These are phyloP conservation scores for Trachymyrmex septentrionalis DNA, from an alignment of 1,140 invertebrate species.

Conservation along the genomic window DNA sequence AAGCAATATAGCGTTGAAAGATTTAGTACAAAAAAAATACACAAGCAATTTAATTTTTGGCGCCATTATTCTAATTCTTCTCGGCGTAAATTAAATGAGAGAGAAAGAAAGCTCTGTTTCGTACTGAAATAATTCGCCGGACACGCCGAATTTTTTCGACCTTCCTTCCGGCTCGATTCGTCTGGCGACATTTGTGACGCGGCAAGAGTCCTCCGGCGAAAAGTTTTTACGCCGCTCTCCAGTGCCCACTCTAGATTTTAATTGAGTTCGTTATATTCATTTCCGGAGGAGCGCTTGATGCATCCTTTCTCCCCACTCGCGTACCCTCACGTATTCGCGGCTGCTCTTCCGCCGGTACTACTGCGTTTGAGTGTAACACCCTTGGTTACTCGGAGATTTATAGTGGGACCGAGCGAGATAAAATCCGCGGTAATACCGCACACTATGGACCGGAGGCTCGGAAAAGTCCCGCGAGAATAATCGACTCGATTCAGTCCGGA, in stretches of 20 bases:
- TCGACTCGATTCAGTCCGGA: conserved; percentile 28
- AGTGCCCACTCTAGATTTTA: conserved; percentile 66
- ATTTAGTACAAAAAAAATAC: not conserved
- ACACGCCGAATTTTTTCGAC: conserved; percentile 45
- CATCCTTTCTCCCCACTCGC: conserved; percentile 7
- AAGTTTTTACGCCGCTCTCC: conserved; percentile 62
- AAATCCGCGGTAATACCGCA: conserved; percentile 68
- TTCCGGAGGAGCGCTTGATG: conserved; percentile 58
- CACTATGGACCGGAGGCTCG: conserved; percentile 23
- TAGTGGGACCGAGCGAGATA: conserved; percentile 66
- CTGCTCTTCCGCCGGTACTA: conserved; percentile 35
- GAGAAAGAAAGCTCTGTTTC: conserved; percentile 1
- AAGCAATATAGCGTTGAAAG: not conserved
- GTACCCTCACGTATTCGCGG: conserved; percentile 2
- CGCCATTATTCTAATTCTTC: not conserved
- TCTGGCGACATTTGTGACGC: conserved; percentile 56
- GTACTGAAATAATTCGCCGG: conserved; percentile 38
- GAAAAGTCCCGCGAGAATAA: conserved; percentile 47
- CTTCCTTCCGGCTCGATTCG: conserved; percentile 56
- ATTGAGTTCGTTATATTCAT: conserved; percentile 73
- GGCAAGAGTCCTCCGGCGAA: conserved; percentile 54
- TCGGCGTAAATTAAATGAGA: not conserved
- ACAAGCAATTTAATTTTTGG: not conserved
- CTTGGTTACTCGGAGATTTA: conserved; percentile 68
- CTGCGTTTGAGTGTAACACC: conserved; percentile 70